These are phyloP conservation scores for Oncorhynchus gorbuscha DNA, from an alignment of 2,113 vertebrate species.

Conservation along the genomic window DNA sequence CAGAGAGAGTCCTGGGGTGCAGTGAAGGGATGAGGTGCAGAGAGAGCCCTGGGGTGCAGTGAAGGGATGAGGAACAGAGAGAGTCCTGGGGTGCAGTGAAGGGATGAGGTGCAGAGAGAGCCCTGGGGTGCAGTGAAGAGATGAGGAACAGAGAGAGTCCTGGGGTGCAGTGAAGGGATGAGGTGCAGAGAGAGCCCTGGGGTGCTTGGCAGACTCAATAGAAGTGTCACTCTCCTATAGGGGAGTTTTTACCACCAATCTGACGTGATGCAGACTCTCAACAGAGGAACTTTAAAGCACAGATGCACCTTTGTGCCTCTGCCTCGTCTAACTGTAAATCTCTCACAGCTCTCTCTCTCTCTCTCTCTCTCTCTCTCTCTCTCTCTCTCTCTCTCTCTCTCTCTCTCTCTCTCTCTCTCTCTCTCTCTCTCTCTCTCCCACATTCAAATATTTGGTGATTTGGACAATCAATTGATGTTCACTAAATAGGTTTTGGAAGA, in stretches of 20 bases:
- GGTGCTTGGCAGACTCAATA: constrained; percentile 49
- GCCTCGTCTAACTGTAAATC: constrained; percentile 28
- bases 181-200: constrained; percentile 8
- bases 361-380: not conserved
- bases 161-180: constrained; percentile 26
- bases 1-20: not conserved
- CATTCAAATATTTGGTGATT: not conserved
- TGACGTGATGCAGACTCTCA: constrained; percentile 36
- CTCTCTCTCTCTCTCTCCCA: not conserved
- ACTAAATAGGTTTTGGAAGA: too few species aligned
- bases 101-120: constrained; percentile 53
- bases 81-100: constrained; percentile 33
- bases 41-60: constrained; percentile 34
- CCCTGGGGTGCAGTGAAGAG: constrained; percentile 18
- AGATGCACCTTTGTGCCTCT: constrained; percentile 33
- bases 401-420: not conserved
- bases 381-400: not conserved
- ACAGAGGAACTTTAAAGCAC: constrained; percentile 38
- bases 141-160: too few species aligned
- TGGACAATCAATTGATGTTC: too few species aligned
- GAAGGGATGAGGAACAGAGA: constrained; percentile 52
- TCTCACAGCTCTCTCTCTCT: not conserved
- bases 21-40: constrained; percentile 51
- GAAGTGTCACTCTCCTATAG: constrained; percentile 58
- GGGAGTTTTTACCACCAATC: constrained; percentile 52